Base-by-base conservation (phyloP, 2,888 invertebrate genomes). In the Autographa pulchrina region DNA sequence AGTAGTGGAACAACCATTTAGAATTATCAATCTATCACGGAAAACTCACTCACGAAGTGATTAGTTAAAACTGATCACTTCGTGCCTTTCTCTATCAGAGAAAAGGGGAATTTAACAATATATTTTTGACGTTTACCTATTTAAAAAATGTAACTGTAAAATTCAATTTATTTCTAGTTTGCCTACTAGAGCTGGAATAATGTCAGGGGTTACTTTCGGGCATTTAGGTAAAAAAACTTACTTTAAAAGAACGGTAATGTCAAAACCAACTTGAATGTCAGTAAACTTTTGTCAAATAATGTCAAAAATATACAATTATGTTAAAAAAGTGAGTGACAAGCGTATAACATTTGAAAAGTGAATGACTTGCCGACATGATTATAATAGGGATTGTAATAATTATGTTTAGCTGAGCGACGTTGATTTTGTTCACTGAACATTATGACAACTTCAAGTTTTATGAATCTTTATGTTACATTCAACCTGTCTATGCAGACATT, bases 321-420 rank as follows among this genome's bases (percentile, higher is more conserved):
- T 86, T 81, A 76, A 77, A 72, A 58, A 63, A 31, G 25, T 93
- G 92, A 93, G 77, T 91, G 94, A 91, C 93, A 93, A 72, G 83
- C 93, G 88, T 93, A 80, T 73, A 70, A 82, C 74, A 80, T 90
- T 92, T 86, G 77, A 72, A 81, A 81, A 85, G 75, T 83, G 76
- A 79, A 85, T 85, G 81, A 79, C 82, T 81, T 78, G 80, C 74
- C 73, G 84, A 84, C 83, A 87, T 84, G 86, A 80, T 74, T 65
- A 87, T 84, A 88, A 86, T 86, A 74, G 76, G 81, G 75, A 85
- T 90, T 90, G 88, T 91, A n/a, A 20, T 68, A 25, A 38, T 38
- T 38, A 38, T 38, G 38, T 38, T 11, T 66, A 81, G 77, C 67
- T 86, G 83, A 86, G 70, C 80, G 85, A 88, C 88, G 72, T 80